These are phyloP conservation scores for Notarius quadriscutis DNA, from an alignment of 2,113 vertebrate species.

Conservation along the genomic window DNA sequence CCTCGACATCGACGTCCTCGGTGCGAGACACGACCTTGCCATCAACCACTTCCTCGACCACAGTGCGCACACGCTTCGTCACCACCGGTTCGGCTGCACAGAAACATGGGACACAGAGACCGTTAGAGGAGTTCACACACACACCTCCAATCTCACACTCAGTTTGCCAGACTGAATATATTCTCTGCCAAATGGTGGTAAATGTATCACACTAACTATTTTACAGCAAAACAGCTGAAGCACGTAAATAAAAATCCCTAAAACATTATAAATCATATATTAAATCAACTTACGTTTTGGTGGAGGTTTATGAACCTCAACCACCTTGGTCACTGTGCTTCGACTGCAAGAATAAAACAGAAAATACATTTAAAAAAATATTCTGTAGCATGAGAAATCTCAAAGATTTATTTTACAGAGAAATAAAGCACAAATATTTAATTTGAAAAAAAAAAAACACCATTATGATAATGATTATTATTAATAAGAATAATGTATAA, in stretches of 20 bases:
- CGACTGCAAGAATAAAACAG: conserved; percentile 11
- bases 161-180: background rate
- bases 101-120: background rate
- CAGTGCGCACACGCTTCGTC: conserved; percentile 72
- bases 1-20: conserved; percentile 58
- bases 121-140: background rate
- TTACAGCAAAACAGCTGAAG: background rate
- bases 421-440: background rate
- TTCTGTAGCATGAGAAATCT: background rate
- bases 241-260: background rate
- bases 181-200: background rate
- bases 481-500: too few relatives aligned
- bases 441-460: too few relatives aligned
- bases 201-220: background rate
- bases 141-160: background rate
- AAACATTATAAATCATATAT: background rate
- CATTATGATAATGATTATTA: too few relatives aligned
- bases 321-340: conserved; percentile 36
- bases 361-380: background rate
- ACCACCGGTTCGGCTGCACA: conserved; percentile 63
- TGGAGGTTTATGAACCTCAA: conserved; percentile 29
- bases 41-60: conserved; percentile 76
- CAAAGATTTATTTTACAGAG: background rate
- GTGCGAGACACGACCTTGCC: conserved; percentile 75
- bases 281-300: conserved; percentile 58